Percentiles rank a stretch among this genome's conserved stretches.
phyloP scores from a whole-genome alignment of 2,888 invertebrate genomes.

The Meganola albula region DNA sequence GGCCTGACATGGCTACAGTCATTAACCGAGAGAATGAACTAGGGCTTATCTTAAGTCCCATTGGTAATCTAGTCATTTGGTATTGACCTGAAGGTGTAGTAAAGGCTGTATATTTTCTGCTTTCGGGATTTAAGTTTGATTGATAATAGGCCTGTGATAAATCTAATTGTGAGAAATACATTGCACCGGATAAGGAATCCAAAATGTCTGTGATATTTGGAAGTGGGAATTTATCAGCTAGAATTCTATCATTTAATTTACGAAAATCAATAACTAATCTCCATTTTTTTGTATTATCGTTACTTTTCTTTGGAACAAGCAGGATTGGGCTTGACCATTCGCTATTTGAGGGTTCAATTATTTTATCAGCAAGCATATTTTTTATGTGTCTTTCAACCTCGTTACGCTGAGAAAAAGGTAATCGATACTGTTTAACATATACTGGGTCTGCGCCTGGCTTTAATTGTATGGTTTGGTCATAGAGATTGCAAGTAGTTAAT shows the following conservation, averaged over 20 bases:
- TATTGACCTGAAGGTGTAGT: neutral
- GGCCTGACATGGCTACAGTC: neutral
- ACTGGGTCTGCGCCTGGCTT: slow-evolving; percentile 2
- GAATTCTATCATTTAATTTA: slow-evolving; percentile 1
- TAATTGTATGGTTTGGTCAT: slow-evolving; percentile 5
- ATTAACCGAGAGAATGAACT: slow-evolving; percentile 1
- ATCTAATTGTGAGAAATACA: slow-evolving; percentile 4
- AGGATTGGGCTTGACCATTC: neutral
- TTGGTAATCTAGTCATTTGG: slow-evolving; percentile 3
- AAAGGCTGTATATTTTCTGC: slow-evolving; percentile 1
- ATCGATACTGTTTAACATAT: slow-evolving; percentile 3
- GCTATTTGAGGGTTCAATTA: slow-evolving; percentile 1
- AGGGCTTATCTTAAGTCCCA: slow-evolving; percentile 4
- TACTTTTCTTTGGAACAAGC: slow-evolving; percentile 1
- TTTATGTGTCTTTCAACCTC: slow-evolving; percentile 1
- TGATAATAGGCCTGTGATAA: slow-evolving; percentile 2
- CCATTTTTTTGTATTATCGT: slow-evolving; percentile 1
- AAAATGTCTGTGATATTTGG: slow-evolving; percentile 2
- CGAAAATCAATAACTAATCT: slow-evolving; percentile 5
- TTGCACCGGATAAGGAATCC: slow-evolving; percentile 2
- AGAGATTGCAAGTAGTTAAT: slow-evolving; percentile 1
- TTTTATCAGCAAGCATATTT: neutral
- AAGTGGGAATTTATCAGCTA: slow-evolving; percentile 3
- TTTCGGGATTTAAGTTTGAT: neutral
- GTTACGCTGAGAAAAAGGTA: slow-evolving; percentile 2